phyloP scores from a whole-genome alignment of 2,888 invertebrate genomes.

The Pristionchus arcanus region DNA sequence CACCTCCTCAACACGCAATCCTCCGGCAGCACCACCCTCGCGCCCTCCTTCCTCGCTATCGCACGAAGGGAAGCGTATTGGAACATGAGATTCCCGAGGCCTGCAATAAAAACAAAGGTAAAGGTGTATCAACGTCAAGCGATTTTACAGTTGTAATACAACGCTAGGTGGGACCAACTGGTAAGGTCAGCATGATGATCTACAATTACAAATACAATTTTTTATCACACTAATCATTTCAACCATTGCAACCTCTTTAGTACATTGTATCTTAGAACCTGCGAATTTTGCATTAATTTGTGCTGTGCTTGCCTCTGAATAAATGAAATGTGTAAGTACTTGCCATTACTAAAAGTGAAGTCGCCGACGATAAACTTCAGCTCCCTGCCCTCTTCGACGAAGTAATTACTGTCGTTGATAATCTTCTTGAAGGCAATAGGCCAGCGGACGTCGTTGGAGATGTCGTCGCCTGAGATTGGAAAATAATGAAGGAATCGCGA shows the following conservation, averaged over 20 bases:
- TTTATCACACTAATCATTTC: no score
- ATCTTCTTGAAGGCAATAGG: conserved; percentile 11
- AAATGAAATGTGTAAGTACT: not conserved
- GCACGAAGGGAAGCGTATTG: conserved; percentile 72
- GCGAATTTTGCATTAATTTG: no score
- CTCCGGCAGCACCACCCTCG: conserved; percentile 70
- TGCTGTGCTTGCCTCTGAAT: no score
- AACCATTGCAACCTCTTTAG: conserved; percentile 32
- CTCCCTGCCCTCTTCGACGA: conserved; percentile 29
- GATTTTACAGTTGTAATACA: no score
- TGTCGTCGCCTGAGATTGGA: conserved; percentile 31
- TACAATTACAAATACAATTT: no score
- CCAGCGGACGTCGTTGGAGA: conserved; percentile 22
- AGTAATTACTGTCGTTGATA: conserved; percentile 47
- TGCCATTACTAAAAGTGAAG: conserved; percentile 46
- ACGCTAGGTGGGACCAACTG: conserved; percentile 73
- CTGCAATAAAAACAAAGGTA: conserved; percentile 63
- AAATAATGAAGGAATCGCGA: no score
- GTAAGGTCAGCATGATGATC: no score
- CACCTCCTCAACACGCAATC: conserved; percentile 59
- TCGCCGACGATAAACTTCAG: conserved; percentile 39
- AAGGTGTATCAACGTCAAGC: no score
- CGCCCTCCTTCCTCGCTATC: conserved; percentile 63
- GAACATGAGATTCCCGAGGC: conserved; percentile 78
- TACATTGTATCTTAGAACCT: no score